Evolutionary conservation across 2,888 invertebrate genomes (phyloP), one percentile per base, ranked within the genome.

Genomic region (Ceraclea dissimilis): DNA sequence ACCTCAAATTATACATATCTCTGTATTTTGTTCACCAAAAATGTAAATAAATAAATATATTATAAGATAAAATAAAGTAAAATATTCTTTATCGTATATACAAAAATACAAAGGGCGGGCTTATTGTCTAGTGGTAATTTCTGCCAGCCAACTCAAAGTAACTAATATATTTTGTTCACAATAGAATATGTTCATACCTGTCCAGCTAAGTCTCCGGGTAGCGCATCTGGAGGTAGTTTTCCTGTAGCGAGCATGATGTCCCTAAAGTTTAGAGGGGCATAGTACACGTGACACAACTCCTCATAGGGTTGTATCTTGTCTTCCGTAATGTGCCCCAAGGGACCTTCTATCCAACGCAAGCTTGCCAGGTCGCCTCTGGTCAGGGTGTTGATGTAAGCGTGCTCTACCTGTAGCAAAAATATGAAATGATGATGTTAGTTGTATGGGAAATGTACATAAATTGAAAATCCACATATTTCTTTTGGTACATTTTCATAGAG

Each of bases 181-280:
- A 8, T 31, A 5, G 26, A 34, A 46, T 26, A 31, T 17, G 44
- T 26, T 18, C 2, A 18, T 31, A 74, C 73, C 70, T 83, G 81
- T 60, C 85, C 86, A 46, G 90, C 90, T 60, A 90, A 76, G 68
- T 89, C 84, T 58, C 93, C 94, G 13, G 98, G 98, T 57, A 98
- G 81, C 49, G 97, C 95, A 77, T 98, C 98, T 26, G 96, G 94
- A 52, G 97, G 93, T 61, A 98, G 81, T 76, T 97, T 96, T 65
- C 97, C 98, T 20, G 93, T 93, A 22, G 97, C 96, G 68, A 98
- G 76, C 98, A 99, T 99, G 64, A 98, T 86, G 74, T 99, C 98
- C 64, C 97, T 86, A 88, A 98, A 98, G 77, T 98, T 98, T 59
- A 98, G 83, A 43, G 96, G 91, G 1, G 95, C 90, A 74, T 91